Conservation (phyloP, 2,113 vertebrate species). For the Lathamus discolor region DNA sequence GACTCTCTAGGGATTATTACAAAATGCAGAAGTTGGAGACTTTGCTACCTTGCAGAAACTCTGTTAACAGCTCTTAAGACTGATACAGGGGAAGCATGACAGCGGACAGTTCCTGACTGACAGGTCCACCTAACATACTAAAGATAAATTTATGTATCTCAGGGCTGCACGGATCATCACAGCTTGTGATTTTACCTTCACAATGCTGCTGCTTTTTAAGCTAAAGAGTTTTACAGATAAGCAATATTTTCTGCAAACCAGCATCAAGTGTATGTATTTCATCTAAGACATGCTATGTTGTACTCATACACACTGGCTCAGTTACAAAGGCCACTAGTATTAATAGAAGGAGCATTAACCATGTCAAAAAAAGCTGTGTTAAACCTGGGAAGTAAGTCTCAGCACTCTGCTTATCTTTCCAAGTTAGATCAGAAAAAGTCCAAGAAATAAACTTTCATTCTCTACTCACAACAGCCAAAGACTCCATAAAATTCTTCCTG, state of each 20-base stretch:
- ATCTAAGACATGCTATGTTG: background rate
- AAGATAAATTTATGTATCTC: background rate
- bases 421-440: background rate
- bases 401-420: background rate
- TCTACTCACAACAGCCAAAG: background rate
- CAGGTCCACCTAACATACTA: background rate
- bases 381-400: background rate
- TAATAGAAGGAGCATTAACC: background rate
- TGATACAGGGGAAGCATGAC: accelerated
- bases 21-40: background rate
- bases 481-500: background rate
- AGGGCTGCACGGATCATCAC: background rate
- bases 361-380: background rate
- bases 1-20: background rate
- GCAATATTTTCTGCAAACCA: background rate
- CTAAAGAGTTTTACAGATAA: background rate
- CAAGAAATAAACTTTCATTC: background rate
- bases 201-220: background rate
- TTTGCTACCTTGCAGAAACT: background rate
- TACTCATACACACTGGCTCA: background rate
- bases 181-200: background rate
- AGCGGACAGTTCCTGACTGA: background rate
- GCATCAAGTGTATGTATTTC: background rate
- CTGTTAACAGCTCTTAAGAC: background rate
- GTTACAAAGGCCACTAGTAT: background rate